Percentiles rank a stretch among this genome's conserved stretches.
Conservation (phyloP, 2,797 vertebrate genomes). For the Amblyraja radiata region DNA sequence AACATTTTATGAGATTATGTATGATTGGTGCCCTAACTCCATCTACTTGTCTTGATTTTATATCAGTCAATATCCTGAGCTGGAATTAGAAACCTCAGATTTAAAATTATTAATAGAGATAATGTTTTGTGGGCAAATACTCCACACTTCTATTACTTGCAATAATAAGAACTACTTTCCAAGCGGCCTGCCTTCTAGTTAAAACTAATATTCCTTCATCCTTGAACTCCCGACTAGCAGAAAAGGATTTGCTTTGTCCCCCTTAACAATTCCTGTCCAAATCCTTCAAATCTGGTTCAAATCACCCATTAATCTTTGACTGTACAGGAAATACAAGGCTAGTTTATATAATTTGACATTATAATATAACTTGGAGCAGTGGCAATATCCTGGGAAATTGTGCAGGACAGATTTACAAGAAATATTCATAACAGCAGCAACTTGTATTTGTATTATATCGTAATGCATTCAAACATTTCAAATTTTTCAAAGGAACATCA, state of each 20-base stretch:
- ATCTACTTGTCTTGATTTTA: background rate
- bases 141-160: background rate
- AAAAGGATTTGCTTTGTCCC: no score
- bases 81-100: background rate
- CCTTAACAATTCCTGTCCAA: background rate
- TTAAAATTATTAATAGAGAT: background rate
- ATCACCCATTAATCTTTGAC: background rate
- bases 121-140: background rate
- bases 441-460: no score
- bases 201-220: background rate
- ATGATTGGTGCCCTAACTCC: background rate
- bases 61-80: background rate
- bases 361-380: background rate
- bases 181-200: background rate
- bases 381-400: background rate
- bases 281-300: background rate
- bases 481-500: no score
- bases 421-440: no score
- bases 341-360: background rate
- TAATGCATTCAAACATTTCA: no score
- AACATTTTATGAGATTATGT: background rate
- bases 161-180: background rate
- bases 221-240: no score
- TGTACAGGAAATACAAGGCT: background rate
- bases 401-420: background rate